A percentile compares a stretch with the other conserved stretches of the same genome.
phyloP scores from a whole-genome alignment of 2,113 vertebrate genomes.

The Ailurus styani region DNA sequence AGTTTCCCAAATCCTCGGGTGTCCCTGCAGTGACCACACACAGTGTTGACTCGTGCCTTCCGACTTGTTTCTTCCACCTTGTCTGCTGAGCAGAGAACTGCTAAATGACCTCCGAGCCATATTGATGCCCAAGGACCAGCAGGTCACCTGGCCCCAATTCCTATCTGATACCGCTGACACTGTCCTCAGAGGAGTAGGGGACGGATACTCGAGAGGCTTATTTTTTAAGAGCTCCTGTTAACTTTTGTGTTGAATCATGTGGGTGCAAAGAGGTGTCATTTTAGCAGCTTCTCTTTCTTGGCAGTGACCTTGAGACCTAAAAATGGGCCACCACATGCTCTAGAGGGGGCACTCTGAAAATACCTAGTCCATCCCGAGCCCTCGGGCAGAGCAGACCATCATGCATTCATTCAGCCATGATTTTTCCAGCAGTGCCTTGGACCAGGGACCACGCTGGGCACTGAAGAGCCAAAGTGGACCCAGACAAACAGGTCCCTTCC shows the following conservation, averaged over 20 bases:
- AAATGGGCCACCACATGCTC: slow-evolving; percentile 20
- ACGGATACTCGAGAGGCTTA: slow-evolving; percentile 61
- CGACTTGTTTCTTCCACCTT: background rate
- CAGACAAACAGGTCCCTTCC: background rate
- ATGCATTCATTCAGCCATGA: background rate
- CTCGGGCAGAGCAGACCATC: background rate
- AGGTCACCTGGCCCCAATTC: background rate
- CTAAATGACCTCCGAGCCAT: background rate
- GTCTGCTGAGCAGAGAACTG: background rate
- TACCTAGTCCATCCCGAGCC: background rate
- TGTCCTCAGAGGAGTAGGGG: background rate
- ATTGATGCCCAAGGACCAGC: background rate
- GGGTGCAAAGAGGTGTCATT: slow-evolving; percentile 35
- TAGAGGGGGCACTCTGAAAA: background rate
- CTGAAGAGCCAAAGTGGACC: background rate
- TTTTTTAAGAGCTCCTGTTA: slow-evolving; percentile 45
- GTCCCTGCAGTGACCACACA: background rate
- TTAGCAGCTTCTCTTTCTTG: slow-evolving; percentile 58
- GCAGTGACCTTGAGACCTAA: slow-evolving; percentile 50
- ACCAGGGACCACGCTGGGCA: background rate
- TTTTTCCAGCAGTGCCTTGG: background rate
- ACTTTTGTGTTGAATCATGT: slow-evolving; percentile 52
- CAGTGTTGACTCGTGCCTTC: background rate
- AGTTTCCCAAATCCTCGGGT: background rate
- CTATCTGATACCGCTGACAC: background rate